A percentile compares a stretch with the other conserved stretches of the same genome.
These are phyloP conservation scores for Drosophila hamatofila DNA, from an alignment of 2,888 invertebrate genomes.

Conservation along the genomic window DNA sequence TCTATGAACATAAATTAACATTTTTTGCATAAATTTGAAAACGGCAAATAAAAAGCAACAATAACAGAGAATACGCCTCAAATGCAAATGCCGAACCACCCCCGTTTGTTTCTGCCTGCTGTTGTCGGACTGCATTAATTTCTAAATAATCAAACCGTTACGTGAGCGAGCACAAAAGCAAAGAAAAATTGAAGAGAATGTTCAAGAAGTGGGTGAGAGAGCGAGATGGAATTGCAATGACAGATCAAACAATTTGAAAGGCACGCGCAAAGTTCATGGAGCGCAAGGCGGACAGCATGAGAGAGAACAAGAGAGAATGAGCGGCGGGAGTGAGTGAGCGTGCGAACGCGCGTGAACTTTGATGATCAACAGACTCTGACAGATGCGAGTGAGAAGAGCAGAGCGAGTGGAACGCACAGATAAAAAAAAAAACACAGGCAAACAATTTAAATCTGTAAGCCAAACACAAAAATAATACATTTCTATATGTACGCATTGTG, in stretches of 20 bases:
- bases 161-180: slow-evolving; percentile 11
- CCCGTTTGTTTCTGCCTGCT: neutral
- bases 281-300: slow-evolving; percentile 6
- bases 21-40: slow-evolving; percentile 4
- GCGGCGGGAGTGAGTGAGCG: slow-evolving; percentile 3
- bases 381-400: slow-evolving; percentile 19
- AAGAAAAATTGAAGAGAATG: slow-evolving; percentile 7
- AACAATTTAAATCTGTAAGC: slow-evolving; percentile 63
- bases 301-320: slow-evolving; percentile 12
- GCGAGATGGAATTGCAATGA: slow-evolving; percentile 44
- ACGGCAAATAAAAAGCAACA: slow-evolving; percentile 11
- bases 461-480: slow-evolving; percentile 66
- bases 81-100: slow-evolving; percentile 9
- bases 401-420: slow-evolving; percentile 12
- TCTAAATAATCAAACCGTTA: slow-evolving; percentile 44
- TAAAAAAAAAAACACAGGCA: slow-evolving; percentile 38
- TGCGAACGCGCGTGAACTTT: slow-evolving; percentile 17
- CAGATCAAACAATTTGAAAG: slow-evolving; percentile 57
- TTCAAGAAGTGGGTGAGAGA: slow-evolving; percentile 11
- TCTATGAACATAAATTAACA: slow-evolving; percentile 30
- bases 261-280: slow-evolving; percentile 55
- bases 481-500: slow-evolving; percentile 1
- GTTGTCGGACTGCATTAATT: slow-evolving; percentile 41
- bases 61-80: neutral
- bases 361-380: slow-evolving; percentile 28